Percentiles rank a stretch among this genome's conserved stretches.
phyloP scores from a whole-genome alignment of 1,140 invertebrate genomes.

The Pemphigus obesinymphae region DNA sequence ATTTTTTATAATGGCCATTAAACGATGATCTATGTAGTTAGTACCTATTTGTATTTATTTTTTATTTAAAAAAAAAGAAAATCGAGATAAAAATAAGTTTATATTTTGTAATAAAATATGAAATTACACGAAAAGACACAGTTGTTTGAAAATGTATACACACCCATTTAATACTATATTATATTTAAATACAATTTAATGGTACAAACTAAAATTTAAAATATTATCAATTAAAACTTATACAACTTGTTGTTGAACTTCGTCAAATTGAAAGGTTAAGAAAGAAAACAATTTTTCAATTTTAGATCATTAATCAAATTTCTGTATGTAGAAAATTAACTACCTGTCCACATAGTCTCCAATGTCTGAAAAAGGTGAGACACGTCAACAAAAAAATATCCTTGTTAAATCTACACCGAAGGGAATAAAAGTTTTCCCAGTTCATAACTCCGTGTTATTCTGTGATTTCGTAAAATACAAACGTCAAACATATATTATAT shows the following conservation, averaged over 20 bases:
- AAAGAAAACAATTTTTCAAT: slow-evolving; percentile 29
- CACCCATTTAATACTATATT: too few species aligned
- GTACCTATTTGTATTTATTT: too few species aligned
- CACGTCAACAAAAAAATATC: background rate
- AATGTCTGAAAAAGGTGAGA: slow-evolving; percentile 8
- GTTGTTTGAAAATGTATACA: too few species aligned
- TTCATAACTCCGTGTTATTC: background rate
- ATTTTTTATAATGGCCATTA: too few species aligned
- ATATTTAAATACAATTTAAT: too few species aligned
- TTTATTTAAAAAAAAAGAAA: too few species aligned
- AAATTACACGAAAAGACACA: too few species aligned
- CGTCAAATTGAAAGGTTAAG: background rate
- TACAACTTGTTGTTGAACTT: background rate
- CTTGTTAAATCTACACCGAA: slow-evolving; percentile 22
- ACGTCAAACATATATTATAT: background rate
- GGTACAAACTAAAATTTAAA: too few species aligned
- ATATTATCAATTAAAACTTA: background rate
- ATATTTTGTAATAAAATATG: too few species aligned
- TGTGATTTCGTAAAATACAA: background rate
- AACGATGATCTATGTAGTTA: too few species aligned
- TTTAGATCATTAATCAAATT: slow-evolving; percentile 26
- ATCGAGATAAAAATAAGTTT: too few species aligned
- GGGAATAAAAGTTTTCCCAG: background rate
- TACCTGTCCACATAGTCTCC: slow-evolving; percentile 15
- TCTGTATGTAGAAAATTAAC: background rate